These are phyloP conservation scores for Sinocyclocheilus maitianheensis DNA, from an alignment of 2,113 vertebrate genomes.

Conservation along the genomic window DNA sequence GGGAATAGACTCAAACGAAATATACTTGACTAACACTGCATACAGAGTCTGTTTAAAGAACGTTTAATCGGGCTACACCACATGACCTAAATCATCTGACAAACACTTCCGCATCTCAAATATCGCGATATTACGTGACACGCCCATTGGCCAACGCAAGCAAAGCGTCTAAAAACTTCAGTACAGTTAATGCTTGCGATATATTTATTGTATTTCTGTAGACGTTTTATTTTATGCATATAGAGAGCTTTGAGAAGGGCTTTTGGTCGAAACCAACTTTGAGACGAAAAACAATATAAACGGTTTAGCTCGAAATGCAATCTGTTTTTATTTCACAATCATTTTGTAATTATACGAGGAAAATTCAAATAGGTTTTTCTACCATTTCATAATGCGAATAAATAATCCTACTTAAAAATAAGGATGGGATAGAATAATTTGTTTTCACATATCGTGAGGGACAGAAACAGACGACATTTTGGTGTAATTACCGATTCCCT, in stretches of 20 bases:
- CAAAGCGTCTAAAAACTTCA: not conserved
- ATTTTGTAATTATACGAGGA: not conserved
- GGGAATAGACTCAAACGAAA: not conserved
- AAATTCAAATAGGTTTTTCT: not conserved
- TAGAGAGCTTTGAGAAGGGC: no score
- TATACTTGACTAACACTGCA: not conserved
- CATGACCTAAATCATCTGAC: conserved; percentile 63
- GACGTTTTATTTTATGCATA: no score
- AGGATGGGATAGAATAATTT: not conserved
- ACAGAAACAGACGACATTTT: not conserved
- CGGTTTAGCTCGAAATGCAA: no score
- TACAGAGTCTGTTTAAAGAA: conserved; percentile 37
- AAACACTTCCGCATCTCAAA: conserved; percentile 57
- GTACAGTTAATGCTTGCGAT: no score
- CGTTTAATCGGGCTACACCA: conserved; percentile 56
- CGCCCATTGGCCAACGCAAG: not conserved
- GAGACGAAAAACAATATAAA: no score
- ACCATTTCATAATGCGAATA: not conserved
- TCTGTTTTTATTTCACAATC: not conserved
- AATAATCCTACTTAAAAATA: not conserved
- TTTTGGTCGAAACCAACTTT: no score
- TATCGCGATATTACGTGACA: conserved; percentile 63
- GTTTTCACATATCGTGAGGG: not conserved
- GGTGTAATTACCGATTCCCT: no score
- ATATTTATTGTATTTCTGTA: no score